These are phyloP conservation scores for Kryptopterus vitreolus DNA, from an alignment of 2,797 vertebrate species.

Conservation along the genomic window DNA sequence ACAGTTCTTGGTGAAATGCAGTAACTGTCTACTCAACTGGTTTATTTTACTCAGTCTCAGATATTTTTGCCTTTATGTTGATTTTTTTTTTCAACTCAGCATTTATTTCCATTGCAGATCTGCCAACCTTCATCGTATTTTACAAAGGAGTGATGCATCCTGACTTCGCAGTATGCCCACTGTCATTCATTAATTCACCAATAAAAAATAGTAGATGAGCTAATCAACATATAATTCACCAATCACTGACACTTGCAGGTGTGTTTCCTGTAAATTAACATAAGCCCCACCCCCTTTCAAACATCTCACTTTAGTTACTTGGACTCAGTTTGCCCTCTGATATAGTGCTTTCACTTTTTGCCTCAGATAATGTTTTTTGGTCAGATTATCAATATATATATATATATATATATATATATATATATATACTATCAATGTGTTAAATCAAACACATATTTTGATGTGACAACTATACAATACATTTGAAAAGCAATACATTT, in stretches of 20 bases:
- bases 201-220: not conserved
- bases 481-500: too few relatives aligned
- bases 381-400: too few relatives aligned
- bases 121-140: conserved; percentile 11
- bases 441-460: not conserved
- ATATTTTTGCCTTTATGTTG: not conserved
- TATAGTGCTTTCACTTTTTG: too few relatives aligned
- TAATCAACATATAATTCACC: not conserved
- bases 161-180: not conserved
- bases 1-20: not conserved
- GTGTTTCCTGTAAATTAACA: not conserved
- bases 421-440: not conserved
- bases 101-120: not conserved
- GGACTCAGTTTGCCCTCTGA: too few relatives aligned
- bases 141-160: not conserved
- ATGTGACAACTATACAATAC: too few relatives aligned
- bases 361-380: too few relatives aligned
- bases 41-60: not conserved
- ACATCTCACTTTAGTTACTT: not conserved
- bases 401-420: too few relatives aligned
- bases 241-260: not conserved
- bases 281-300: not conserved
- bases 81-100: not conserved
- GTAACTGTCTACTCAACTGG: not conserved
- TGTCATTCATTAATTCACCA: not conserved